phyloP scores from a whole-genome alignment of 2,888 invertebrate genomes.

The Criorhina ranunculi region DNA sequence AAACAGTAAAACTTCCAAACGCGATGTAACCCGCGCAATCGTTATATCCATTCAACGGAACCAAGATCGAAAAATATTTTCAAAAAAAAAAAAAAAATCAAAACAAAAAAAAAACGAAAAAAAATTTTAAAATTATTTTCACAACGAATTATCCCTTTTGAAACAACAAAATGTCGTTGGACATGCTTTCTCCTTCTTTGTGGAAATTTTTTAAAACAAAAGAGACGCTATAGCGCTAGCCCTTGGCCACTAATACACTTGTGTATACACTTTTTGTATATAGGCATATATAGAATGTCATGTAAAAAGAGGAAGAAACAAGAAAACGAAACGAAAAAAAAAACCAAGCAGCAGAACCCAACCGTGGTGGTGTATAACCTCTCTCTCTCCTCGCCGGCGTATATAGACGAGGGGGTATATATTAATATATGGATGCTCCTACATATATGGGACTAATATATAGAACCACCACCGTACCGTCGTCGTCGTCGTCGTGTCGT shows the following conservation, averaged over 20 bases:
- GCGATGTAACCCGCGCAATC: neutral
- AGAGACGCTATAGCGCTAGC: slow-evolving; percentile 80
- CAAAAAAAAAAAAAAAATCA: neutral
- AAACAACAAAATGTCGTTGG: slow-evolving; percentile 77
- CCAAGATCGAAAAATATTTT: too few species aligned
- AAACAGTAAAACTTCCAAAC: neutral
- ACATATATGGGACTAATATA: slow-evolving; percentile 60
- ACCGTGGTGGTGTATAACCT: slow-evolving; percentile 47
- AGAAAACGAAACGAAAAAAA: slow-evolving; percentile 61
- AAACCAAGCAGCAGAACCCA: slow-evolving; percentile 62
- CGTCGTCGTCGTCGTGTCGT: slow-evolving; percentile 41
- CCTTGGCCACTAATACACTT: slow-evolving; percentile 81
- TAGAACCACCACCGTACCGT: slow-evolving; percentile 62
- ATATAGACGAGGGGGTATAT: slow-evolving; percentile 25
- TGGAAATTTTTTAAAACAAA: slow-evolving; percentile 78
- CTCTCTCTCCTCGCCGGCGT: slow-evolving; percentile 24
- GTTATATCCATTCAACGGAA: neutral
- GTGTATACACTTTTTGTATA: slow-evolving; percentile 57
- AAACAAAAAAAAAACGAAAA: slow-evolving; percentile 15
- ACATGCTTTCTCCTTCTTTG: slow-evolving; percentile 76
- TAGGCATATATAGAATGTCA: slow-evolving; percentile 46
- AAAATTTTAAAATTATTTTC: slow-evolving; percentile 35
- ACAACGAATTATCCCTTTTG: slow-evolving; percentile 70
- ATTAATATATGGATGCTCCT: slow-evolving; percentile 42
- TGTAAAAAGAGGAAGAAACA: slow-evolving; percentile 69